These are phyloP conservation scores for Solenopsis invicta DNA, from an alignment of 1,140 invertebrate species.

Conservation along the genomic window DNA sequence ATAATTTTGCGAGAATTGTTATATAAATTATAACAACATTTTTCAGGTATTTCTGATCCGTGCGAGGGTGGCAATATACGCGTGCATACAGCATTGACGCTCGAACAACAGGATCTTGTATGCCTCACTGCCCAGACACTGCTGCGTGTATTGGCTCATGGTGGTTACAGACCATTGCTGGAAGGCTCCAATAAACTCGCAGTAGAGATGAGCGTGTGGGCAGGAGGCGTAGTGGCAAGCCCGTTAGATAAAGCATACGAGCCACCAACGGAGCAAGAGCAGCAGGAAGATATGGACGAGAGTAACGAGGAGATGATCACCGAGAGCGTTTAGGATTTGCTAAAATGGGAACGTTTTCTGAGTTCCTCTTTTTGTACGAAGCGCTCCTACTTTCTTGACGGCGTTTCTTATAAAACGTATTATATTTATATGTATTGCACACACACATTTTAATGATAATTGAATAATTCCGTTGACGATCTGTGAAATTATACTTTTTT, in stretches of 20 bases:
- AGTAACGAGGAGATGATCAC: slow-evolving; percentile 88
- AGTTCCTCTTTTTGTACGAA: slow-evolving; percentile 34
- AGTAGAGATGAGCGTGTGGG: slow-evolving; percentile 96
- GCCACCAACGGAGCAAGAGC: slow-evolving; percentile 89
- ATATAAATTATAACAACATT: slow-evolving; percentile 3
- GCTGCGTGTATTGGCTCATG: slow-evolving; percentile 95
- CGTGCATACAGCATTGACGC: slow-evolving; percentile 95
- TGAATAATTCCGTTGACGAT: slow-evolving; percentile 21
- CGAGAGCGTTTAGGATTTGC: slow-evolving; percentile 82
- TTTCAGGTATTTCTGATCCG: slow-evolving; percentile 94
- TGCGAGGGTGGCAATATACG: slow-evolving; percentile 96
- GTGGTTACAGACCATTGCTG: slow-evolving; percentile 96
- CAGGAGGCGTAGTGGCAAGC: slow-evolving; percentile 95
- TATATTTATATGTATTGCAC: slow-evolving; percentile 71
- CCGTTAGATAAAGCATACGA: slow-evolving; percentile 97
- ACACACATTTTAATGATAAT: slow-evolving; percentile 31
- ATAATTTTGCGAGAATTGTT: not conserved
- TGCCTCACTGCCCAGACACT: slow-evolving; percentile 96
- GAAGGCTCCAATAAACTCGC: slow-evolving; percentile 90
- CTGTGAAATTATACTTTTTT: slow-evolving; percentile 4
- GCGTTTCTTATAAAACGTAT: slow-evolving; percentile 70
- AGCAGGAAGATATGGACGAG: slow-evolving; percentile 87
- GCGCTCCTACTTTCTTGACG: slow-evolving; percentile 34
- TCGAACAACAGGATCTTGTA: slow-evolving; percentile 98
- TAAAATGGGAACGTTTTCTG: not conserved